phyloP scores from a whole-genome alignment of 2,113 vertebrate species.

The Semicossyphus pulcher region DNA sequence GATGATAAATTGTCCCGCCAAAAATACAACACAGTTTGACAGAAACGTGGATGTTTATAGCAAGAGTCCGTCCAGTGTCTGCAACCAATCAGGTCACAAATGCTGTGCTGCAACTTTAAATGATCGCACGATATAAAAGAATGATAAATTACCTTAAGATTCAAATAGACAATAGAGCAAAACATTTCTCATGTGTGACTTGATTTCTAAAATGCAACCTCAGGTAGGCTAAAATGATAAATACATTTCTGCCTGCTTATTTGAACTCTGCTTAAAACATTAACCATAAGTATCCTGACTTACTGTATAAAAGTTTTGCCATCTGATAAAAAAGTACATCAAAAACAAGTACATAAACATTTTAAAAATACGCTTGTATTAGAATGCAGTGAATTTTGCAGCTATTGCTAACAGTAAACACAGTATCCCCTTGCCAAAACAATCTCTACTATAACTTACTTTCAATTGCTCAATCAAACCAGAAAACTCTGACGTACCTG shows the following conservation, averaged over 20 bases:
- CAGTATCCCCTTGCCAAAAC: background rate
- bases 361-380: background rate
- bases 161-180: background rate
- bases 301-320: background rate
- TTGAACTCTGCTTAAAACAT: background rate
- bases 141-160: background rate
- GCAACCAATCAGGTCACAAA: constrained; percentile 9
- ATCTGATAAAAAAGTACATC: background rate
- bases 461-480: background rate
- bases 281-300: too few relatives aligned
- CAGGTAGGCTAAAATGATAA: background rate
- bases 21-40: constrained; percentile 14
- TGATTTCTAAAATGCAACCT: background rate
- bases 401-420: background rate
- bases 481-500: constrained; percentile 36
- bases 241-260: background rate
- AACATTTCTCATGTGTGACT: background rate
- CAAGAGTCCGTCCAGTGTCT: background rate
- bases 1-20: constrained; percentile 1
- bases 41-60: constrained; percentile 15
- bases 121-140: background rate
- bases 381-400: background rate
- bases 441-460: background rate
- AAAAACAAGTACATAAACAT: background rate
- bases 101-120: constrained; percentile 14